Base-by-base conservation (phyloP, 2,797 vertebrate species). In the Sebastes matsubarae region DNA sequence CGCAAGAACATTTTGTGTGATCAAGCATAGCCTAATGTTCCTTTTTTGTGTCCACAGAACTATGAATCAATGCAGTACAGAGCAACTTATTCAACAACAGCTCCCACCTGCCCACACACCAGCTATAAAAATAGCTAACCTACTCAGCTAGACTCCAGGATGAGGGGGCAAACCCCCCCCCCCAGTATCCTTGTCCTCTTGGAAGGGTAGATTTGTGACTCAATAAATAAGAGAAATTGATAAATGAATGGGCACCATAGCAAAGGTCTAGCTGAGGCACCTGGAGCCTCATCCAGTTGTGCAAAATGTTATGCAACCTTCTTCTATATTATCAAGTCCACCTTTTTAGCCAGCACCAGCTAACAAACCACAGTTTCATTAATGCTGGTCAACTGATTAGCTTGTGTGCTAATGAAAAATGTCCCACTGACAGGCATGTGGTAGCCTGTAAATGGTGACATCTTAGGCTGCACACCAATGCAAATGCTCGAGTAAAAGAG, bases 61-160 rank as follows among this genome's bases (percentile, higher is more conserved):
- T 88, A 89, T 90, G 90, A 93, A 92, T 93, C 93, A 92, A 93
- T 93, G 90, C 91, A 85, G 84, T 13, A 54, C 83, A 90, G 87
- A 74, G 79, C 85, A 93, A 93, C 90, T 90, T 94, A 90, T 92
- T 91, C 90, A 93, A 91, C 92, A 92, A 87, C 93, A 93, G 90
- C 93, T 92, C 85, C 92, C 91, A 93, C 92, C 91, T 93, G 91
- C 94, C 92, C 92, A 94, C 91, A 94, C 89, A 93, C 82, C 32
- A 80, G 88, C 90, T 91, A 84, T 86, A 93, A 91, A 92, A 94
- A 93, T 93, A 93, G 92, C 90, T 87, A 92, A 92, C 90, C 89
- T 88, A 92, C 88, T 93, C 90, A 89, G 87, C 88, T 89, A 89
- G 91, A 92, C 90, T 89, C 85, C 82, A 88, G 74, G 85, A 91